phyloP scores from a whole-genome alignment of 2,113 vertebrate genomes.

The Corvus cornix region DNA sequence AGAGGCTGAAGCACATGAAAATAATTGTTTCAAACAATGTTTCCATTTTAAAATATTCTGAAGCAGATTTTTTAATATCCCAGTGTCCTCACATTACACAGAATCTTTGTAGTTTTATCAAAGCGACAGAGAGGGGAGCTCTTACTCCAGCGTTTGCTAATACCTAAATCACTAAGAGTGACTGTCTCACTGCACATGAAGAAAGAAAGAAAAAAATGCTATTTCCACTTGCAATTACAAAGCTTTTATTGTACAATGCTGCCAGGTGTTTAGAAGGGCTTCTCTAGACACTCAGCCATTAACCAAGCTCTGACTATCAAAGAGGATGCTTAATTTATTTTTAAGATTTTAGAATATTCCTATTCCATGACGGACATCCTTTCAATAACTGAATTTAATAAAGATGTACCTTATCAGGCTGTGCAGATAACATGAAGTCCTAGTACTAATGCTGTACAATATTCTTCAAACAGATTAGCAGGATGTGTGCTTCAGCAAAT shows the following conservation, averaged over 20 bases:
- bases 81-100: background rate
- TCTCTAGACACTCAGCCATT: constrained; percentile 77
- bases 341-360: constrained; percentile 87
- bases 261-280: constrained; percentile 80
- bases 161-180: constrained; percentile 24
- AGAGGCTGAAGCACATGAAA: background rate
- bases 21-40: background rate
- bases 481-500: constrained; percentile 82
- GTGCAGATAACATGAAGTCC: constrained; percentile 92
- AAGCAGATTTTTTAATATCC: constrained; percentile 14
- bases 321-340: constrained; percentile 70
- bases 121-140: constrained; percentile 94
- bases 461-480: constrained; percentile 91
- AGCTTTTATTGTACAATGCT: constrained; percentile 78
- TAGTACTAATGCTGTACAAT: constrained; percentile 87
- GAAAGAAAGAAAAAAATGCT: background rate
- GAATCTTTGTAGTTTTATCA: constrained; percentile 72
- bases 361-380: constrained; percentile 84
- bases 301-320: constrained; percentile 78
- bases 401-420: constrained; percentile 96
- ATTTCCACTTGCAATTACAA: constrained; percentile 82
- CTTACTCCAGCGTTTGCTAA: constrained; percentile 82
- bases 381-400: constrained; percentile 94
- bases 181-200: constrained; percentile 29
- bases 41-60: background rate